Base-by-base conservation (phyloP, 2,113 vertebrate species). In the Scalopus aquaticus region DNA sequence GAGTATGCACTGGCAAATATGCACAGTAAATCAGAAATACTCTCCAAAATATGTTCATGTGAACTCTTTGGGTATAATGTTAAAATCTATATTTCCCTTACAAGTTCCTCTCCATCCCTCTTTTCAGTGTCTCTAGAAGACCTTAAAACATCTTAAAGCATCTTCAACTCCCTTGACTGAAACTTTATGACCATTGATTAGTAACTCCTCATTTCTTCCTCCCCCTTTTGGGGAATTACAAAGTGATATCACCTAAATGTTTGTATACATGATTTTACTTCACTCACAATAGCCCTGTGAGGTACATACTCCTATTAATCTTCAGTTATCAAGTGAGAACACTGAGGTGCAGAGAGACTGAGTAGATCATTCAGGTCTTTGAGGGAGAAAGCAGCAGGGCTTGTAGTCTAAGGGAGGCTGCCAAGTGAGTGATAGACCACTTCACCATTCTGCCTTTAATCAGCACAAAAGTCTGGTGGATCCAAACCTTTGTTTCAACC, bases 1-100 rank as follows among this genome's bases (percentile, higher is more conserved):
- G 26, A 82, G n/a, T 56, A 17, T 89, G 15, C 32, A 65, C 74
- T 74, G 65, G 32, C 20, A 93, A 93, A 64, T 51, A 78, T 20
- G n/a, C 32, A 88, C 0, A 92, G 39, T 17, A 65, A 72, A 84
- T 83, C 62, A 79, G 51, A 93, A 95, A 88, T 80, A 92, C 6
- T 74, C 17, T 56, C 81, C 37, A 74, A 93, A 73, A 67, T 28
- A 74, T 56, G 26, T 72, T 10, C 22, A 37, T 6, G 22, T 54
- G 28, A 87, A 72, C 72, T 78, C 0, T 49, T 90, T 85, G 16
- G 13, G 49, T 56, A n/a, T 35, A 20, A 77, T 72, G 12, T 77
- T 70, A 69, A 81, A 80, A 46, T 72, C 39, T 74, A 13, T 60
- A 70, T 35, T 9, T 69, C 5, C 51, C 64, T 46, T 62, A 74